Evolutionary conservation across 2,888 invertebrate species (phyloP).

Genomic region (Tortricodes alternella): DNA sequence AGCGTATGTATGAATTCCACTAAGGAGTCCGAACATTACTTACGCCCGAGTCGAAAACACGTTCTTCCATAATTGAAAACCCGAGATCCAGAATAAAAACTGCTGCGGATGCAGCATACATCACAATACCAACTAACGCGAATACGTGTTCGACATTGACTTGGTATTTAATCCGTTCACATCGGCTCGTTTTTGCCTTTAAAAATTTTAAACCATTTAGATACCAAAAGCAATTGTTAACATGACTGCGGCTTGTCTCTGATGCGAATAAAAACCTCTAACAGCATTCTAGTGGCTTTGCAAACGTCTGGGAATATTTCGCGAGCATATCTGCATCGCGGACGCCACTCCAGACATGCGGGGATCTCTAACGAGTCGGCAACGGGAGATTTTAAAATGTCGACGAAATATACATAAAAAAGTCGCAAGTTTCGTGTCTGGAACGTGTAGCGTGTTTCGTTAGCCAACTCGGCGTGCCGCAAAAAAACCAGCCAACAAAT

Average conservation of each 20-base stretch:
- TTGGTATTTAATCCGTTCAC: conserved; percentile 26
- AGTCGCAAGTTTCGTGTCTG: conserved; percentile 28
- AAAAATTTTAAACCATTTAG: conserved; percentile 36
- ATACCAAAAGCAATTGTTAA: conserved; percentile 55
- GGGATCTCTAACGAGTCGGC: conserved; percentile 58
- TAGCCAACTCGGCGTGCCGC: conserved; percentile 44
- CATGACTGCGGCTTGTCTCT: conserved; percentile 36
- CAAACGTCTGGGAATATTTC: conserved; percentile 58
- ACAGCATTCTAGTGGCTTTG: conserved; percentile 59
- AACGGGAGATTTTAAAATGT: conserved; percentile 47
- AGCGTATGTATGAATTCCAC: conserved; percentile 59
- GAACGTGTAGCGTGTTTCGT: conserved; percentile 43
- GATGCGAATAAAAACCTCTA: conserved; percentile 54
- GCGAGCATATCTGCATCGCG: conserved; percentile 43
- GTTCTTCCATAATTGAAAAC: conserved; percentile 58
- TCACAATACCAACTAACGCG: conserved; percentile 6
- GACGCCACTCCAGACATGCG: conserved; percentile 31
- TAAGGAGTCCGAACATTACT: conserved; percentile 65
- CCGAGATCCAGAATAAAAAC: conserved; percentile 43
- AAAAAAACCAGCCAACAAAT: conserved; percentile 52
- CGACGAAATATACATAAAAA: conserved; percentile 41
- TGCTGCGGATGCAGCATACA: too few relatives aligned
- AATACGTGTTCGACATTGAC: conserved; percentile 28
- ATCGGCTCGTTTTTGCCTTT: conserved; percentile 31
- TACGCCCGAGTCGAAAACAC: conserved; percentile 45